These are phyloP conservation scores for Steinernema khuongi DNA, from an alignment of 1,140 invertebrate species.

Conservation along the genomic window DNA sequence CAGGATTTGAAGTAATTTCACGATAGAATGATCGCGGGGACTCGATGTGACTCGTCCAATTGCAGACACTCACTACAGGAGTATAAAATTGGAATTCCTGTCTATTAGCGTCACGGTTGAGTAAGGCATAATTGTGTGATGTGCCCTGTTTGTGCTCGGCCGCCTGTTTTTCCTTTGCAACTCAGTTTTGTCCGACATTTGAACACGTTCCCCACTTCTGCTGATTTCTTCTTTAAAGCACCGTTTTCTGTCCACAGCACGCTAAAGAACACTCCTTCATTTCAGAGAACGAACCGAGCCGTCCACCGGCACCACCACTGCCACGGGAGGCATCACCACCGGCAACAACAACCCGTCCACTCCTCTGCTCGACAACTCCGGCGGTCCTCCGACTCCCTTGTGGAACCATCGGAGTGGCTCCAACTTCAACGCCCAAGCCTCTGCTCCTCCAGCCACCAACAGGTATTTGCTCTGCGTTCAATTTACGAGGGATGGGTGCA, in stretches of 20 bases:
- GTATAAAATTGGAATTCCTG: background rate
- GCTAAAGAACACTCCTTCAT: background rate
- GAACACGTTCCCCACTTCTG: background rate
- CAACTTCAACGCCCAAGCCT: background rate
- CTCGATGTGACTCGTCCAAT: background rate
- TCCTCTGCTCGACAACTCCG: background rate
- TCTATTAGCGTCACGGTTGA: background rate
- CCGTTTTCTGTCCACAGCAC: background rate
- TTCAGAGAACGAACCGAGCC: constrained; percentile 37
- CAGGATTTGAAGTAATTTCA: background rate
- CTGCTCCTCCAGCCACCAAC: background rate
- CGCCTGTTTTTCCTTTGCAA: background rate
- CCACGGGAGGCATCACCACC: constrained; percentile 22
- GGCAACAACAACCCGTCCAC: background rate
- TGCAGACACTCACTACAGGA: background rate
- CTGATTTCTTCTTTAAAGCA: background rate
- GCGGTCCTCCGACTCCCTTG: background rate
- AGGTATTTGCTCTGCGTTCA: constrained; percentile 11
- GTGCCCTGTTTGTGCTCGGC: background rate
- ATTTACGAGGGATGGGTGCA: too few relatives aligned
- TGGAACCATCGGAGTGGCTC: background rate
- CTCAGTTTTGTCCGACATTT: background rate
- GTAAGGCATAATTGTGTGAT: background rate
- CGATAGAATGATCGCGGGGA: constrained; percentile 2
- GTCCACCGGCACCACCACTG: constrained; percentile 38